A percentile compares a stretch with the other conserved stretches of the same genome.
These are phyloP conservation scores for Chouioia cunea DNA, from an alignment of 2,888 invertebrate genomes.

Conservation along the genomic window DNA sequence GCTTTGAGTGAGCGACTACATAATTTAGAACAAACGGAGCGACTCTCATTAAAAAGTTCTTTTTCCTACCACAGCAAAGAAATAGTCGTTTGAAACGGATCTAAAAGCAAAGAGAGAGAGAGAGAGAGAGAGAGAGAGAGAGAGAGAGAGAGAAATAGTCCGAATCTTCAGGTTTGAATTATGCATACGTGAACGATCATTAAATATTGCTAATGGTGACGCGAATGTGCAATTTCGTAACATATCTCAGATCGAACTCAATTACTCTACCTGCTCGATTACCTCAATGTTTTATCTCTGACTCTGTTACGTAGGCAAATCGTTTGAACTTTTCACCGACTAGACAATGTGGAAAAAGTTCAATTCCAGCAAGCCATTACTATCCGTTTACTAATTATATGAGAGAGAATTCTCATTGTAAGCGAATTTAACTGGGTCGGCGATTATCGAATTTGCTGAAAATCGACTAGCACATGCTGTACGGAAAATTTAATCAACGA, in stretches of 20 bases:
- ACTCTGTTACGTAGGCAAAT: not conserved
- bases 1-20: not conserved
- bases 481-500: too few relatives aligned
- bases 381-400: too few relatives aligned
- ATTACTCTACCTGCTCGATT: not conserved
- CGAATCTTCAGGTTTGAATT: not conserved
- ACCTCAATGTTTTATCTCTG: not conserved
- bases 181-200: too few relatives aligned
- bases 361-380: constrained; percentile 4
- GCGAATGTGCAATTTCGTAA: constrained; percentile 10
- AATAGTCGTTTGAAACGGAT: too few relatives aligned
- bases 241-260: not conserved
- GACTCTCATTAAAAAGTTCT: constrained; percentile 20
- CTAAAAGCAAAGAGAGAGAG: constrained; percentile 4
- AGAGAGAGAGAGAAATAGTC: not conserved
- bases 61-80: not conserved
- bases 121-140: not conserved
- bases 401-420: too few relatives aligned
- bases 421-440: too few relatives aligned
- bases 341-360: not conserved
- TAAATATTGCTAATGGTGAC: not conserved
- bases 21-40: constrained; percentile 14
- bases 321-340: constrained; percentile 15
- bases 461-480: too few relatives aligned
- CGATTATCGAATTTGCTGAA: too few relatives aligned